A percentile compares a stretch with the other conserved stretches of the same genome.
phyloP scores from a whole-genome alignment of 2,113 vertebrate genomes.

The Myotis lucifugus region DNA sequence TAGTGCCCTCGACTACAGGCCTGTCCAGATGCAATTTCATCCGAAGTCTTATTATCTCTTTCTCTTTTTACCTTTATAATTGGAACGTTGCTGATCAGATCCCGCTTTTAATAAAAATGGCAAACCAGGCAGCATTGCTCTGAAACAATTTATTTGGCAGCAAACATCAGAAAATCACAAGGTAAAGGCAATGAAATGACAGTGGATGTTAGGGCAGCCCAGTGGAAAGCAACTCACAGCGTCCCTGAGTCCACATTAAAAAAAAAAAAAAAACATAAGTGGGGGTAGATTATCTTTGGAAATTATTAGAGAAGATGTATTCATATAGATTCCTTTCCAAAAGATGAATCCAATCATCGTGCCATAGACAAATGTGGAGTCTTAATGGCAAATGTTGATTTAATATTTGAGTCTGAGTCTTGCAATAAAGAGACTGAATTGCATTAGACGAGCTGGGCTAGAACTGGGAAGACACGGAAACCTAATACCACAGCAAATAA shows the following conservation, averaged over 20 bases:
- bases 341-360: conserved; percentile 81
- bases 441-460: conserved; percentile 75
- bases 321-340: conserved; percentile 78
- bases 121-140: conserved; percentile 46
- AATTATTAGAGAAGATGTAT: conserved; percentile 78
- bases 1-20: conserved; percentile 65
- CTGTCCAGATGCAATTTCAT: conserved; percentile 76
- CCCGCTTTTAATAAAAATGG: conserved; percentile 67
- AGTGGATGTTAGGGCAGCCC: not conserved
- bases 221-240: not conserved
- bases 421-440: conserved; percentile 81
- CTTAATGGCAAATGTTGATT: conserved; percentile 82
- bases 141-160: conserved; percentile 61
- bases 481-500: conserved; percentile 82
- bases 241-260: not conserved
- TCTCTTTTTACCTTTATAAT: conserved; percentile 63
- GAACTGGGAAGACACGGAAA: conserved; percentile 82
- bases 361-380: conserved; percentile 79
- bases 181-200: not conserved
- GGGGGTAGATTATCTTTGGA: conserved; percentile 62
- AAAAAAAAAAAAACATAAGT: not conserved
- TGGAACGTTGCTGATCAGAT: conserved; percentile 66
- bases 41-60: conserved; percentile 70
- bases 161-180: conserved; percentile 36
- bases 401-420: conserved; percentile 80